Base-by-base conservation (phyloP, 2,113 vertebrate species). In the Crotalus viridis region DNA sequence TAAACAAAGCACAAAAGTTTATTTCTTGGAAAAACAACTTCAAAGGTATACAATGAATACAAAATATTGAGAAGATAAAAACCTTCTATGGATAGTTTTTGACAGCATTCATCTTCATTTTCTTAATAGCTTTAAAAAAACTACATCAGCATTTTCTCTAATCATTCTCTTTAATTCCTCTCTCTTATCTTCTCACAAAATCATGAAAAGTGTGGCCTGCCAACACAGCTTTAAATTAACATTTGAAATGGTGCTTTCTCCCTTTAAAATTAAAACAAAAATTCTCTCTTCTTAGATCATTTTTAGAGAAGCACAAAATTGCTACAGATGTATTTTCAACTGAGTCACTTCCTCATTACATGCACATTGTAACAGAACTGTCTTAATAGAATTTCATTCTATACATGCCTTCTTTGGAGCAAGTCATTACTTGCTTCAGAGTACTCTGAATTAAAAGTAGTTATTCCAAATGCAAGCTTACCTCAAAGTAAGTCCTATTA, bases 201-300 rank as follows among this genome's bases (percentile, higher is more conserved):
- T 64, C 91, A 87, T 86, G 52, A 85, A 46, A 87, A 61, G 43
- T 51, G 0, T 89, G n/a, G 28, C 17, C 85, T 69, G 59, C 86
- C 59, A 69, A 92, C 57, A 88, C 57, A 92, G 61, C 61, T 81
- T 21, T 88, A 88, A 54, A 92, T 92, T 92, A 92, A 92, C 86
- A 88, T 92, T 88, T 92, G 59, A 92, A 92, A 92, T 46, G 57
- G n/a, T 56, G 22, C 13, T 89, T 46, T 69, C 87, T 92, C 88
- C 21, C 51, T 57, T 91, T 91, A 43, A 28, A 39, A 74, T 46
- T 24, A 90, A 54, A 91, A 26, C 43, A 86, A 91, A 85, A 57
- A 57, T 10, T 19, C 43, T 19, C 28, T 57, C 43, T 64, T 87
- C 56, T 64, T 92, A 13, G 46, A 33, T 52, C 85, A 92, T 91